phyloP scores from a whole-genome alignment of 2,888 invertebrate genomes.

The Philopedon plagiatum region DNA sequence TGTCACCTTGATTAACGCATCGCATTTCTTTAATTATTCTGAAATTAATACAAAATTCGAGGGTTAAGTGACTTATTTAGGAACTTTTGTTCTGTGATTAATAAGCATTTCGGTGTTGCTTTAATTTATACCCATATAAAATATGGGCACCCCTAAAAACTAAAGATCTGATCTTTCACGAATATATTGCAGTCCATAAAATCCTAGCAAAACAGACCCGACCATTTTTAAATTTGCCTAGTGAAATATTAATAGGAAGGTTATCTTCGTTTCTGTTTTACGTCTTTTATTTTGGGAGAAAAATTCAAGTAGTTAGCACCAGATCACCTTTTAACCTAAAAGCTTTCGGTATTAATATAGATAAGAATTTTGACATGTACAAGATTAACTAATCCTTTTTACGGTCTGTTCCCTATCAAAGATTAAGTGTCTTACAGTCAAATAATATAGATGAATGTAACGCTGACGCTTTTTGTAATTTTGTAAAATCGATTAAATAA shows the following conservation, averaged over 20 bases:
- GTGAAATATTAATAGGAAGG: constrained; percentile 61
- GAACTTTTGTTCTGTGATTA: too few relatives aligned
- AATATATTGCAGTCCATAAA: constrained; percentile 40
- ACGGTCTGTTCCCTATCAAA: constrained; percentile 10
- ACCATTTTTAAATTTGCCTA: constrained; percentile 52
- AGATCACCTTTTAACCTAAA: constrained; percentile 71
- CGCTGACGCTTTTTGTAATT: too few relatives aligned
- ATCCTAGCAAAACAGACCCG: constrained; percentile 30
- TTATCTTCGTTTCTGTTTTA: constrained; percentile 58
- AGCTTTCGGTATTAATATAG: constrained; percentile 64
- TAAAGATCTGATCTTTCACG: background rate
- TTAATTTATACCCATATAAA: too few relatives aligned
- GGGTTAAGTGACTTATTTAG: too few relatives aligned
- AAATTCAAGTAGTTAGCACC: constrained; percentile 69
- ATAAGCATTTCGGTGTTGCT: too few relatives aligned
- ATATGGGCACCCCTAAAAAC: background rate
- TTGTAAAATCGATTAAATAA: too few relatives aligned
- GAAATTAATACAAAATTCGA: too few relatives aligned
- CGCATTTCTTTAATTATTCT: too few relatives aligned
- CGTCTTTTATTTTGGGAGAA: constrained; percentile 63
- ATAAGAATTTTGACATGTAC: constrained; percentile 34
- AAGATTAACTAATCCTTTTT: constrained; percentile 29
- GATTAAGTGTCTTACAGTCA: background rate
- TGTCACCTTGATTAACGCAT: too few relatives aligned
- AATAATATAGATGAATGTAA: too few relatives aligned